These are phyloP conservation scores for Altica lythri DNA, from an alignment of 2,888 invertebrate genomes.

Conservation along the genomic window DNA sequence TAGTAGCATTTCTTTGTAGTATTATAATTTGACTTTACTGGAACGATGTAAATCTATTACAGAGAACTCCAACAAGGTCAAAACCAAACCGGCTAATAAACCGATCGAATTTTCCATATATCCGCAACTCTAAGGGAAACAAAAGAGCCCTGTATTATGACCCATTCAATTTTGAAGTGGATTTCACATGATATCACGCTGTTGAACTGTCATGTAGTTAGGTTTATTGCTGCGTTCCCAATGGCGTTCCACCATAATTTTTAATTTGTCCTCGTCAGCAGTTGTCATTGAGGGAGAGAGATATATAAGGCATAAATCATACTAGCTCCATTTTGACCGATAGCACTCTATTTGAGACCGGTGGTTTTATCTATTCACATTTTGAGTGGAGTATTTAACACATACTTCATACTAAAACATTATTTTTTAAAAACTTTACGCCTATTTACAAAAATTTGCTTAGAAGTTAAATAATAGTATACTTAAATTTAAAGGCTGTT, in stretches of 20 bases:
- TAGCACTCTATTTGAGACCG: conserved; percentile 9
- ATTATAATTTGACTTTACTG: too few species aligned
- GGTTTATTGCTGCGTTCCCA: conserved; percentile 23
- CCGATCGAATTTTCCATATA: conserved; percentile 17
- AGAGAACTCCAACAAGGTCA: too few species aligned
- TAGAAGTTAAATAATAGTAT: too few species aligned
- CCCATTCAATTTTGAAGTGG: conserved; percentile 21
- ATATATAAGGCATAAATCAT: conserved; percentile 13
- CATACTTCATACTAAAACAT: not conserved
- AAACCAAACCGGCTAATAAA: not conserved
- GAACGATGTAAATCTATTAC: too few species aligned
- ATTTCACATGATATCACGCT: conserved; percentile 17
- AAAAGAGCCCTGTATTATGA: conserved; percentile 20
- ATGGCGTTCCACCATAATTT: conserved; percentile 12
- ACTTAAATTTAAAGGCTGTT: too few species aligned
- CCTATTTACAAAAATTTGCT: too few species aligned
- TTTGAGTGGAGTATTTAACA: conserved; percentile 3
- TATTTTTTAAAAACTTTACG: too few species aligned
- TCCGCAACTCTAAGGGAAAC: conserved; percentile 11
- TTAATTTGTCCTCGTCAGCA: conserved; percentile 23
- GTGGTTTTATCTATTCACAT: conserved; percentile 4
- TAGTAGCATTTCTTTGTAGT: too few species aligned
- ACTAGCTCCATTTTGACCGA: conserved; percentile 13
- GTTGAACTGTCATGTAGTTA: conserved; percentile 24
- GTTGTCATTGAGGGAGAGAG: conserved; percentile 3